Conservation (phyloP, 1,140 invertebrate genomes). For the Pogonomyrmex barbatus region DNA sequence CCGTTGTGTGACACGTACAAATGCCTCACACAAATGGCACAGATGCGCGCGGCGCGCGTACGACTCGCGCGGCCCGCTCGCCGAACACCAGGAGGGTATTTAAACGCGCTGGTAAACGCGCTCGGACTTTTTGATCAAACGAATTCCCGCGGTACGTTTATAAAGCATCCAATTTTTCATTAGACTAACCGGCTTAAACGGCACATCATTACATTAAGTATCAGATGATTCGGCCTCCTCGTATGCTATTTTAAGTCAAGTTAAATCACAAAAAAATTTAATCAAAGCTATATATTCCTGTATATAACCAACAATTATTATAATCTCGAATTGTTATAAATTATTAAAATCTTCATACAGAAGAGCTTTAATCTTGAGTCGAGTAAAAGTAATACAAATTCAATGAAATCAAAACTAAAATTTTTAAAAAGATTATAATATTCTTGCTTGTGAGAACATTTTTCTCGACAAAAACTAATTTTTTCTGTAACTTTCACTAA, state of each 20-base stretch:
- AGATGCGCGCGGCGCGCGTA: constrained; percentile 24
- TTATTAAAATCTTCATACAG: too few relatives aligned
- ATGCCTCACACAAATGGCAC: constrained; percentile 49
- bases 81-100: constrained; percentile 23
- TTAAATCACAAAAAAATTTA: not conserved
- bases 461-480: too few relatives aligned
- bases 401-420: too few relatives aligned
- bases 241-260: not conserved
- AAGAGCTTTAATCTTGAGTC: too few relatives aligned
- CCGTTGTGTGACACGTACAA: constrained; percentile 56
- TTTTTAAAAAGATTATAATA: too few relatives aligned
- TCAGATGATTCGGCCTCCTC: not conserved
- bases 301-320: too few relatives aligned
- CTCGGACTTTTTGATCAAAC: constrained; percentile 7
- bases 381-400: too few relatives aligned
- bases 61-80: not conserved
- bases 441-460: too few relatives aligned
- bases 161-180: constrained; percentile 27
- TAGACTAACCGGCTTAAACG: not conserved
- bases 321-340: too few relatives aligned
- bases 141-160: constrained; percentile 29
- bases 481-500: not conserved
- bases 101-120: constrained; percentile 24
- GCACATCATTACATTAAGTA: not conserved
- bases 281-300: too few relatives aligned